phyloP scores from a whole-genome alignment of 2,113 vertebrate species.

The Elgaria multicarinata region DNA sequence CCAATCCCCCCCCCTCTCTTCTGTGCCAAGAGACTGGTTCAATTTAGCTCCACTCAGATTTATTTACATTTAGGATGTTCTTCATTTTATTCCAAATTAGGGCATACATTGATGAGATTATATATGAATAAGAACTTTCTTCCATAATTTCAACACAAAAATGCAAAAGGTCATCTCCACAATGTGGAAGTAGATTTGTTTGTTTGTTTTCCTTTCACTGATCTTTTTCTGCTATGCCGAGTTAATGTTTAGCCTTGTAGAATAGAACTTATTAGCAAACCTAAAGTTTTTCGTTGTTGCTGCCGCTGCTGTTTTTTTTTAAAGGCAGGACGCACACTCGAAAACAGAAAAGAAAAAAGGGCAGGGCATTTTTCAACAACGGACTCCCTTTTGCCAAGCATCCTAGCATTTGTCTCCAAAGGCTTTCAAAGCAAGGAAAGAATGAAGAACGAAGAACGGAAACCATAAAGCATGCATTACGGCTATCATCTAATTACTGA shows the following conservation, averaged over 20 bases:
- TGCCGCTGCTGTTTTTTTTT: not conserved
- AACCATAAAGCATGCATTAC: constrained; percentile 79
- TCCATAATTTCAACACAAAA: constrained; percentile 42
- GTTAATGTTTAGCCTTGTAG: constrained; percentile 71
- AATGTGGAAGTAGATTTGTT: constrained; percentile 12
- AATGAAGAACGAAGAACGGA: constrained; percentile 76
- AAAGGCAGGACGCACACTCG: constrained; percentile 29
- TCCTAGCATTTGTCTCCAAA: constrained; percentile 77
- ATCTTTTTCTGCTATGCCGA: constrained; percentile 55
- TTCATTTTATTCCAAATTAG: constrained; percentile 61
- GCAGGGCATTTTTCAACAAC: constrained; percentile 77
- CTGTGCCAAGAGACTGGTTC: constrained; percentile 26
- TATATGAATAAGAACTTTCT: constrained; percentile 5
- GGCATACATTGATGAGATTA: constrained; percentile 13
- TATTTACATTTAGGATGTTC: constrained; percentile 55
- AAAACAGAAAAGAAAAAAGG: constrained; percentile 50
- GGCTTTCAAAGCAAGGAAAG: constrained; percentile 78
- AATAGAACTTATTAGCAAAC: constrained; percentile 74
- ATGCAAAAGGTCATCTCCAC: constrained; percentile 31
- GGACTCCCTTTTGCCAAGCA: constrained; percentile 74
- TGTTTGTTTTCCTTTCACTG: constrained; percentile 44
- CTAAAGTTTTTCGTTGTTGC: constrained; percentile 25
- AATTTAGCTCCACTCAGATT: constrained; percentile 35
- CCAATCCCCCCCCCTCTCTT: too few species aligned
- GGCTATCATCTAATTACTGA: constrained; percentile 82